These are phyloP conservation scores for Sparus aurata DNA, from an alignment of 2,797 vertebrate species.

Conservation along the genomic window DNA sequence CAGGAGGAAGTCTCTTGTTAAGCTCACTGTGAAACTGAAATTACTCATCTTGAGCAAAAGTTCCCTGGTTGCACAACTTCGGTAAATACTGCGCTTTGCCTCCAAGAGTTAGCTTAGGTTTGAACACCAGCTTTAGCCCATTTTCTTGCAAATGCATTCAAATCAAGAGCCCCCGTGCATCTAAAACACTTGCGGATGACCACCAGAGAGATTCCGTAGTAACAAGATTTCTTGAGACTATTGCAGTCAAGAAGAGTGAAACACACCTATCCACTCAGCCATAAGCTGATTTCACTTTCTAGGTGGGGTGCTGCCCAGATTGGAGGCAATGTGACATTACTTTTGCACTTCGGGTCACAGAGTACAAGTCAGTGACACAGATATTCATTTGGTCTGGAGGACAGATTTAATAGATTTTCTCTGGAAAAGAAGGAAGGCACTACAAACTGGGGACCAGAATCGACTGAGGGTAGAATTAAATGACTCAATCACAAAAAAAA, in stretches of 20 bases:
- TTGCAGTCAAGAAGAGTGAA: not conserved
- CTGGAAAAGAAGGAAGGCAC: not conserved
- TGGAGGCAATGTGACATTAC: not conserved
- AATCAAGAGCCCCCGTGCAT: not conserved
- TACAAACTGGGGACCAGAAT: not conserved
- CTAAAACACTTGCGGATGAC: not conserved
- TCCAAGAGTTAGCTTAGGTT: not conserved
- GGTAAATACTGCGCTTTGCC: slow-evolving; percentile 11
- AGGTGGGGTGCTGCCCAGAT: not conserved
- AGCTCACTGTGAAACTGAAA: slow-evolving; percentile 2
- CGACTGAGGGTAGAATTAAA: not conserved
- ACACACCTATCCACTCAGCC: not conserved
- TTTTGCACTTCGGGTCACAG: not conserved
- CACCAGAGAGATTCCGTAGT: not conserved
- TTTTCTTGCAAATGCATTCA: not conserved
- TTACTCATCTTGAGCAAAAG: slow-evolving; percentile 12
- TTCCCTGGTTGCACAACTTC: slow-evolving; percentile 25
- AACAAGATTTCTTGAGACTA: not conserved
- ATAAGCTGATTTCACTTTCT: slow-evolving; percentile 10
- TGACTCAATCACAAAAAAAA: not conserved
- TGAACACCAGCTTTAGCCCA: not conserved
- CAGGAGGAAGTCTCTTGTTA: slow-evolving; percentile 21
- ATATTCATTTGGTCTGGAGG: slow-evolving; percentile 3
- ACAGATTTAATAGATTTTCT: slow-evolving; percentile 16
- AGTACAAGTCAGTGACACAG: not conserved